phyloP scores from a whole-genome alignment of 1,140 invertebrate genomes.

The Tribolium madens region DNA sequence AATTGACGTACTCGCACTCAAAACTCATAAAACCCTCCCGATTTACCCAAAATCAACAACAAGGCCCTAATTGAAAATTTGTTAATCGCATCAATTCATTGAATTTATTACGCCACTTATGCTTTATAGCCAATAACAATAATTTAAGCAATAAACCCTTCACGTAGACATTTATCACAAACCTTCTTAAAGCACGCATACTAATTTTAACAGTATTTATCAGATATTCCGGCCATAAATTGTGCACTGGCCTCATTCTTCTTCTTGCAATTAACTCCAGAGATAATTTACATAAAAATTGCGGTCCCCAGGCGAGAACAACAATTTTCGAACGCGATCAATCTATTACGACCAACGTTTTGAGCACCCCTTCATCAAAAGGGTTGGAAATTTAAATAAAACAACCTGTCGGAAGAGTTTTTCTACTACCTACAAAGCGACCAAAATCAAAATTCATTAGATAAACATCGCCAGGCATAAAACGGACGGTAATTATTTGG shows the following conservation, averaged over 20 bases:
- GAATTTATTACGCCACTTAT: conserved; percentile 4
- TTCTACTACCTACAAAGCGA: not conserved
- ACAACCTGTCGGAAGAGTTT: no score
- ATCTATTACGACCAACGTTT: no score
- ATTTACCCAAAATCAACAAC: not conserved
- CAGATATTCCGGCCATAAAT: conserved; percentile 9
- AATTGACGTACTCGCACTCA: no score
- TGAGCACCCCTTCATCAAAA: no score
- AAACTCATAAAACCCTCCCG: not conserved
- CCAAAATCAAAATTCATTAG: conserved; percentile 9
- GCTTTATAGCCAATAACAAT: conserved; percentile 16
- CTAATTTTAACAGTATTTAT: conserved; percentile 14
- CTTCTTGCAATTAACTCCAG: conserved; percentile 29
- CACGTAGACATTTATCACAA: conserved; percentile 15
- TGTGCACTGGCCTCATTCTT: conserved; percentile 15
- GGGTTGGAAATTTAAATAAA: no score
- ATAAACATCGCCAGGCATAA: conserved; percentile 6
- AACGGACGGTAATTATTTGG: conserved; percentile 14
- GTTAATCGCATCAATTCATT: not conserved
- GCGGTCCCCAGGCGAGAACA: conserved; percentile 1
- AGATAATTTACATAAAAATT: conserved; percentile 33
- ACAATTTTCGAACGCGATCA: not conserved
- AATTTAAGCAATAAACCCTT: conserved; percentile 24
- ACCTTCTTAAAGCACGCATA: not conserved
- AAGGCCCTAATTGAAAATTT: conserved; percentile 27